Evolutionary conservation across 1,140 invertebrate species (phyloP), one percentile per base, ranked within the genome.

Genomic region (Drosophila tani): DNA sequence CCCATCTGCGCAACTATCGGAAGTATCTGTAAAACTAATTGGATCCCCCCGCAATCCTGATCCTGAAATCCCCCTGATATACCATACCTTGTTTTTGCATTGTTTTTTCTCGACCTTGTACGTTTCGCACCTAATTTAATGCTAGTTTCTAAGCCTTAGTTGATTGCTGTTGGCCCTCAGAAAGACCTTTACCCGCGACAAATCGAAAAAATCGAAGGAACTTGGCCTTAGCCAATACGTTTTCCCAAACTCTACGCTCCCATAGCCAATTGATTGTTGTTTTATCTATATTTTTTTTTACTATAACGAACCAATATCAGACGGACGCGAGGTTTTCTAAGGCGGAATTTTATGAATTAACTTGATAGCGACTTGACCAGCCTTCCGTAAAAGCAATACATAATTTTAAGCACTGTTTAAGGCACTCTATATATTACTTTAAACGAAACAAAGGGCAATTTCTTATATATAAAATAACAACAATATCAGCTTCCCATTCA

Each of bases 1-100:
- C 74, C 24, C 91, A 93, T 73, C 69, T 93, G 77, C 83, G 91
- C 41, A 93, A 92, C 59, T 93, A 93, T 81, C 92, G 91, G 32
- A 93, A 93, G 66, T 93, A 92, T 90, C 91, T 93, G 91, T 93
- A 92, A 93, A 32, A 29, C 51, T 50, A 71, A 60, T 38, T 35
- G 15, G 21, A 45, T 12, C n/a, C 45, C 40, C 43, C 5, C 5
- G 3, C 24, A 24, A 24, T 24, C 24, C 24, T n/a, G n/a, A n/a
- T n/a, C n/a, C n/a, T n/a, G n/a, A 32, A 27, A 49, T 15, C 14
- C 35, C 9, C 38, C 15, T 2, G n/a, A 24, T 24, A 21, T 11
- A 24, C 43, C 14, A 21, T 11, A 24, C 43, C 14, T 21, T 58
- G 46, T 76, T 76, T 76, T 59, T 27, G 46, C 53, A 43, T 57